A percentile compares a stretch with the other conserved stretches of the same genome.
These are phyloP conservation scores for Rallus limicola DNA, from an alignment of 2,113 vertebrate genomes.

Conservation along the genomic window DNA sequence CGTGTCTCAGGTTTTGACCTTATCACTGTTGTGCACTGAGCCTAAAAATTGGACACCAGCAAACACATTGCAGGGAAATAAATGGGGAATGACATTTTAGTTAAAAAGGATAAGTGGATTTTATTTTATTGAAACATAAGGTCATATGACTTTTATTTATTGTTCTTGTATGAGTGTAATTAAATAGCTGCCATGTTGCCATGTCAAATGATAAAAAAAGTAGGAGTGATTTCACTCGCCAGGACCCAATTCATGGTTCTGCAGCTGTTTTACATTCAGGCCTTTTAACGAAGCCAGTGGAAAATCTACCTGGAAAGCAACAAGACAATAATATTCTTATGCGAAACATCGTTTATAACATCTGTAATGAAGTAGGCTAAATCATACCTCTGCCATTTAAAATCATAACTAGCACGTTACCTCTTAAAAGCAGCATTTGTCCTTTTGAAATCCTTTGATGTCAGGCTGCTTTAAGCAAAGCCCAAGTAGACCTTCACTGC, in stretches of 20 bases:
- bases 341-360: constrained; percentile 26
- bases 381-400: constrained; percentile 38
- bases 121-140: constrained; percentile 53
- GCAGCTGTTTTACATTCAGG: constrained; percentile 45
- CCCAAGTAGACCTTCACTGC: not conserved
- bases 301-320: constrained; percentile 57
- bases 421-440: constrained; percentile 37
- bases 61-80: constrained; percentile 38
- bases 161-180: constrained; percentile 53
- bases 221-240: not conserved
- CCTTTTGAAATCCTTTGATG: constrained; percentile 46
- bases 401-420: constrained; percentile 16
- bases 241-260: constrained; percentile 4
- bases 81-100: constrained; percentile 70
- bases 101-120: constrained; percentile 53
- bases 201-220: not conserved
- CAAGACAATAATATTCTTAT: constrained; percentile 12
- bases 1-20: constrained; percentile 65
- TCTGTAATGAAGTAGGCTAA: constrained; percentile 43
- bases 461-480: constrained; percentile 31
- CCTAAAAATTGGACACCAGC: constrained; percentile 69
- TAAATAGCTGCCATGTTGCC: constrained; percentile 51
- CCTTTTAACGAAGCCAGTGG: constrained; percentile 8
- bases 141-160: constrained; percentile 64
- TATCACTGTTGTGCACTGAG: constrained; percentile 68